Base-by-base conservation (phyloP, 2,797 vertebrate genomes). In the Tapera naevia region DNA sequence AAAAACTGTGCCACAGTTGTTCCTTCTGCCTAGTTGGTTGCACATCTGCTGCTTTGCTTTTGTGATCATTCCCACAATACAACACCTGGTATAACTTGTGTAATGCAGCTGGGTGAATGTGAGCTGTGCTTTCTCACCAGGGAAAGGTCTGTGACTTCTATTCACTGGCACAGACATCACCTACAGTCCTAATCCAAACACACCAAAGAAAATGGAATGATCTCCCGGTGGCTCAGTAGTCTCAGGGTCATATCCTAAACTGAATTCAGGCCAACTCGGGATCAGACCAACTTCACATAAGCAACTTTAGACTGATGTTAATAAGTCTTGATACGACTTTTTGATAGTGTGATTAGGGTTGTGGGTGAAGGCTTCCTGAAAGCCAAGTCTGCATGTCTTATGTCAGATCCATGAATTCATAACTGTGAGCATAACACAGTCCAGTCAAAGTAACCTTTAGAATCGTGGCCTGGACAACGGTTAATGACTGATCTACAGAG, bases 251-350 rank as follows among this genome's bases (percentile, higher is more conserved):
- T 35, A 70, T 80, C 64, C 85, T 84, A 46, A 88, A 57, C 23
- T 73, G 82, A 86, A 90, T 88, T 79, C 70, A 92, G 90, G 92
- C 83, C 74, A 94, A 10, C 33, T 4, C 0, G 0, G 56, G 73
- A 73, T 91, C 89, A 83, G 78, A 64, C 25, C 76, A 86, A 33
- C 33, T 53, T 66, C 88, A 32, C 27, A 17, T 76, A 70, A 90
- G 91, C 73, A 91, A 83, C 87, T 93, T 93, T 88, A 53, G 48
- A 14, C 30, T 94, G 80, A 80, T 90, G 80, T 76, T 92, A 85
- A 43, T 5, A 45, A 32, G 76, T 71, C 3, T 48, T 62, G 66
- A 62, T 39, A 67, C 0, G 1, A 67, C 64, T 54, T 53, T 43
- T 41, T 80, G 80, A 33, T 39, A 39, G 37, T 7, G 1, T 24